phyloP scores from a whole-genome alignment of 2,797 vertebrate genomes.

The Cygnus olor region DNA sequence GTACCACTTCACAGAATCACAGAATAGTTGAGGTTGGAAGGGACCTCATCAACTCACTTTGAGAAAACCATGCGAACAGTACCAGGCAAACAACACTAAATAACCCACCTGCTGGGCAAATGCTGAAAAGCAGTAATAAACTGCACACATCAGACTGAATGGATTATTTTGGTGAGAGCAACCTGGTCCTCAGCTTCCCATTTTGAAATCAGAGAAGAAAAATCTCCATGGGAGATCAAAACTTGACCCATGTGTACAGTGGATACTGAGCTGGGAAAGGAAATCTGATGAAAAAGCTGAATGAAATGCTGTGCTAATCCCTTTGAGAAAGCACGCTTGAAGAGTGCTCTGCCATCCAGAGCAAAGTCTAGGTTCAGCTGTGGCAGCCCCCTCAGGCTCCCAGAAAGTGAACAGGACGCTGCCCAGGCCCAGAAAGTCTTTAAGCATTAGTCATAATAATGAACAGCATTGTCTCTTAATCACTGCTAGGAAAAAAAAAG shows the following conservation, averaged over 20 bases:
- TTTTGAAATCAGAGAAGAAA: not conserved
- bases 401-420: constrained; percentile 60
- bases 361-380: constrained; percentile 64
- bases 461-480: constrained; percentile 66
- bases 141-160: constrained; percentile 5
- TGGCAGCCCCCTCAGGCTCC: constrained; percentile 68
- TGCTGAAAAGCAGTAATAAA: constrained; percentile 38
- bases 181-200: not conserved
- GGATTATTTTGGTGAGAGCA: constrained; percentile 19
- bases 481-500: constrained; percentile 8
- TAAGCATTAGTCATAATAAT: constrained; percentile 71
- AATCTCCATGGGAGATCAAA: constrained; percentile 18
- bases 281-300: constrained; percentile 70
- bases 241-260: constrained; percentile 46
- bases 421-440: constrained; percentile 59
- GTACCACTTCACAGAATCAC: not conserved
- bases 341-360: constrained; percentile 73
- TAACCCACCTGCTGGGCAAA: not conserved
- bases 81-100: not conserved
- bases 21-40: no score
- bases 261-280: constrained; percentile 59
- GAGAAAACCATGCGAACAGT: not conserved
- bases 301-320: constrained; percentile 74
- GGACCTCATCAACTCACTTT: not conserved
- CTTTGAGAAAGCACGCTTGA: constrained; percentile 71